A percentile compares a stretch with the other conserved stretches of the same genome.
Evolutionary conservation across 2,888 invertebrate species (phyloP).

Genomic region (Busseola fusca): DNA sequence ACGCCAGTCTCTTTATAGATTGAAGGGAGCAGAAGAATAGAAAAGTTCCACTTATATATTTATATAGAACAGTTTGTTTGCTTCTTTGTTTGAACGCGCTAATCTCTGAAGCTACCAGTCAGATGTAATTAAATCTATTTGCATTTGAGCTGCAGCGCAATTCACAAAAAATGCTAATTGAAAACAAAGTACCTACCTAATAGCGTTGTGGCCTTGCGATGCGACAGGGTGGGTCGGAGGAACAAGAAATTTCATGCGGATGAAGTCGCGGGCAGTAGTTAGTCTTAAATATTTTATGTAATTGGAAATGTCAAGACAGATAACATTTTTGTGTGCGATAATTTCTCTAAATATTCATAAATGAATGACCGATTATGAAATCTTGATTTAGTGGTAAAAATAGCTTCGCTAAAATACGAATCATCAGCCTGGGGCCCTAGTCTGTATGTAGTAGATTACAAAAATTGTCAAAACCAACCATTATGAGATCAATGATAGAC

Average conservation of each 20-base stretch:
- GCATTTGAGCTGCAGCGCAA: neutral
- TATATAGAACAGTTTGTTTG: neutral
- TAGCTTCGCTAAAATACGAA: neutral
- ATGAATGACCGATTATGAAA: slow-evolving; percentile 18
- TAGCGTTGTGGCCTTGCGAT: neutral
- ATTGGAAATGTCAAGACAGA: neutral
- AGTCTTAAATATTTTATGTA: neutral
- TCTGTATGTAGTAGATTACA: too few species aligned
- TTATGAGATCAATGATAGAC: too few species aligned
- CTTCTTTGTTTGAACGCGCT: neutral
- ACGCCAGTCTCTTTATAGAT: neutral
- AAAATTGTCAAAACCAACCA: too few species aligned
- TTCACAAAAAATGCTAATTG: neutral
- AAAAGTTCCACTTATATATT: too few species aligned
- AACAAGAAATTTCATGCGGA: neutral
- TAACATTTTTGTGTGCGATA: neutral
- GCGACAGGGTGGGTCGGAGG: neutral
- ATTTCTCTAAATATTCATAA: neutral
- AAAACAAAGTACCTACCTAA: too few species aligned
- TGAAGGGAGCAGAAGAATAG: too few species aligned
- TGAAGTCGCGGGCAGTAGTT: neutral
- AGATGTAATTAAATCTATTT: neutral
- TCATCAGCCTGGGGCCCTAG: too few species aligned
- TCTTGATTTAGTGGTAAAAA: neutral
- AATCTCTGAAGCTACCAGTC: neutral